Conservation (phyloP, 2,888 invertebrate genomes). For the Spodoptera exigua region DNA sequence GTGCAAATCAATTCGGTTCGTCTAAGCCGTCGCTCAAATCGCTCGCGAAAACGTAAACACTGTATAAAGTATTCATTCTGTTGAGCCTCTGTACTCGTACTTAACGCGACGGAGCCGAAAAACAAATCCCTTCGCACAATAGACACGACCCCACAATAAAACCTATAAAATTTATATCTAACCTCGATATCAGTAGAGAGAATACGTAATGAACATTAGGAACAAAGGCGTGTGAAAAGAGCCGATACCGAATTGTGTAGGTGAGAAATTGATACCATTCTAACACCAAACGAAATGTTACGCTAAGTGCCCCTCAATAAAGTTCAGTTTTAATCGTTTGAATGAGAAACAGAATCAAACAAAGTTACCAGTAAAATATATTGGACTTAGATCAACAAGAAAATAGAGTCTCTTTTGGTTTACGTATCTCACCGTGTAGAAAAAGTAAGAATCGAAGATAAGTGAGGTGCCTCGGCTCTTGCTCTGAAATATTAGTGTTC, state of each 20-base stretch:
- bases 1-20: conserved; percentile 52
- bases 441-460: conserved; percentile 79
- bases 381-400: conserved; percentile 51
- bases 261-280: conserved; percentile 76
- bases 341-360: conserved; percentile 64
- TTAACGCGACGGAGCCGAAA: conserved; percentile 65
- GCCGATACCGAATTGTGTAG: conserved; percentile 81
- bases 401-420: conserved; percentile 55
- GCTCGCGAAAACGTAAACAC: conserved; percentile 63
- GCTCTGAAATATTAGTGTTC: conserved; percentile 82
- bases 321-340: conserved; percentile 59
- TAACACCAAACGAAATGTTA: conserved; percentile 50
- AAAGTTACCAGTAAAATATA: conserved; percentile 50
- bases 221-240: conserved; percentile 84
- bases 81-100: conserved; percentile 60
- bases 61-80: conserved; percentile 69
- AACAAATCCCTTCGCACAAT: conserved; percentile 76
- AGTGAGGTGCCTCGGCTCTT: conserved; percentile 76
- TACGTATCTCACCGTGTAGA: conserved; percentile 36
- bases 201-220: conserved; percentile 87
- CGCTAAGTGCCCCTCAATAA: conserved; percentile 56
- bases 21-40: conserved; percentile 56
- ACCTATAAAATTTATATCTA: conserved; percentile 84
- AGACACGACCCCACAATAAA: conserved; percentile 75
- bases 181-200: conserved; percentile 82